A percentile compares a stretch with the other conserved stretches of the same genome.
Conservation (phyloP, 2,113 vertebrate genomes). For the Falco punctatus region DNA sequence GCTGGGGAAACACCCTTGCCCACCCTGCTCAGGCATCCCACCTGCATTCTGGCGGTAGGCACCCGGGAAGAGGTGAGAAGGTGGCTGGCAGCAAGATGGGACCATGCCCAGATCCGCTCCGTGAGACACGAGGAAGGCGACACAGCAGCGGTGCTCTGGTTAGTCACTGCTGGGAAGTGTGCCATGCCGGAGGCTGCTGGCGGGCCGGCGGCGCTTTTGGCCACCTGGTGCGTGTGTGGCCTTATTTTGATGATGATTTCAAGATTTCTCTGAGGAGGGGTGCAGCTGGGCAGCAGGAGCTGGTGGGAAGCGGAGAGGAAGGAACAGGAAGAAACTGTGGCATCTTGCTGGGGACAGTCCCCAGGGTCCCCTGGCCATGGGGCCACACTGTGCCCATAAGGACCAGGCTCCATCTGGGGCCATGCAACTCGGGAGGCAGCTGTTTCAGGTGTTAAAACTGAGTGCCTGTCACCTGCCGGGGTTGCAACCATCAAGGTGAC, state of each 20-base stretch:
- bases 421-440: rapidly evolving
- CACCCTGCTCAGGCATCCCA: neutral
- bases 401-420: neutral
- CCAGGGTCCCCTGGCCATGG: neutral
- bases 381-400: neutral
- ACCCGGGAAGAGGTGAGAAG: rapidly evolving
- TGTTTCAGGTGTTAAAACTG: neutral
- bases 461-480: neutral
- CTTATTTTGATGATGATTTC: neutral
- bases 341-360: neutral
- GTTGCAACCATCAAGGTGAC: neutral
- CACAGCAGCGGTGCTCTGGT: neutral
- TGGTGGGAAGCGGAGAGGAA: rapidly evolving
- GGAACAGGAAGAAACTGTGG: neutral
- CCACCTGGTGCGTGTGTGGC: neutral
- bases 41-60: rapidly evolving
- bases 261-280: neutral
- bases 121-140: neutral
- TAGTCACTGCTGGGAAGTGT: neutral
- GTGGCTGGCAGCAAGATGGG: neutral
- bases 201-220: rapidly evolving
- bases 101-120: neutral
- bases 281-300: neutral
- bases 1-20: neutral
- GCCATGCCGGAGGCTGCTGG: constrained; percentile 33